These are phyloP conservation scores for Apus apus DNA, from an alignment of 2,113 vertebrate species.

Conservation along the genomic window DNA sequence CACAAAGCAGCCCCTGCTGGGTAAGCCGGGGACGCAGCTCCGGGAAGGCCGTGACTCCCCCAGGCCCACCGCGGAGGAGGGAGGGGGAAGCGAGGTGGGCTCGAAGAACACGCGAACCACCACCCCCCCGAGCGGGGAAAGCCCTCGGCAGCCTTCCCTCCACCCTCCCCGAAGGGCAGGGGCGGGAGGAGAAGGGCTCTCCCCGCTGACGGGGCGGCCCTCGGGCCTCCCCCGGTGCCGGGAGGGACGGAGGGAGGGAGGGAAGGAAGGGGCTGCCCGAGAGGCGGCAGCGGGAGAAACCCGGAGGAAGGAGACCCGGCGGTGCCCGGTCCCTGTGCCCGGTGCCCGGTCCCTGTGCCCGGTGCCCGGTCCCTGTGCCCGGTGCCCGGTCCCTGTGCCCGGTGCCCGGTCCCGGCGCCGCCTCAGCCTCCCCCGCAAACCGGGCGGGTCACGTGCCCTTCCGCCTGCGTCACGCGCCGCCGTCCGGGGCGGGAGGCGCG, in stretches of 20 bases:
- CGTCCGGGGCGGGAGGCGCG: background rate
- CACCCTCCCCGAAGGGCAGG: background rate
- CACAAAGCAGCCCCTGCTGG: fast-evolving
- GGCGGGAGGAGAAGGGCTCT: background rate
- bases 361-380: background rate
- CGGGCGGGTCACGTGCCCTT: background rate
- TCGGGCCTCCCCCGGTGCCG: background rate
- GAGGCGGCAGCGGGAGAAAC: too few species aligned
- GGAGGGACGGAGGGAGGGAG: background rate
- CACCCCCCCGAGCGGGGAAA: too few species aligned
- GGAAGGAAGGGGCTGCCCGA: too few species aligned
- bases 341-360: too few species aligned
- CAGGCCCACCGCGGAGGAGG: too few species aligned
- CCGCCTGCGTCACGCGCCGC: background rate
- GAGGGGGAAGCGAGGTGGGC: too few species aligned
- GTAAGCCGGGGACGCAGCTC: fast-evolving
- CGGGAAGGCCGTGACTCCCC: fast-evolving
- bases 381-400: background rate
- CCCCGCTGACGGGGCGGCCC: background rate
- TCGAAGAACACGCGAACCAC: too few species aligned
- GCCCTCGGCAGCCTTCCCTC: background rate
- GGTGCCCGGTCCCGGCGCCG: background rate
- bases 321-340: too few species aligned
- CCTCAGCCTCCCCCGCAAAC: background rate
- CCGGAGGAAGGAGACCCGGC: fast-evolving